phyloP scores from a whole-genome alignment of 2,888 invertebrate genomes.

The Melanophora roralis region DNA sequence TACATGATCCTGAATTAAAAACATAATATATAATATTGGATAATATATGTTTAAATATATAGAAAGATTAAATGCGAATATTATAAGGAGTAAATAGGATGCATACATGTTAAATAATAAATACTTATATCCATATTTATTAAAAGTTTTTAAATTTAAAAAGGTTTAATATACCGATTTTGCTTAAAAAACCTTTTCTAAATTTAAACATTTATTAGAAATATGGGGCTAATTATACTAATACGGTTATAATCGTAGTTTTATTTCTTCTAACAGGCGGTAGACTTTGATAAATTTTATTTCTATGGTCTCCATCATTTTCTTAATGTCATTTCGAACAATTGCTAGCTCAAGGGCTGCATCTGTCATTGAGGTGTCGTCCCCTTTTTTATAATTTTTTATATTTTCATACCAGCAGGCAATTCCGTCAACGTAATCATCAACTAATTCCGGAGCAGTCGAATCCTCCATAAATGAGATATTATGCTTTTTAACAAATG shows the following conservation, averaged over 20 bases:
- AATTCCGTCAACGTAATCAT: slow-evolving; percentile 74
- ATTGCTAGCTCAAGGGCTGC: slow-evolving; percentile 73
- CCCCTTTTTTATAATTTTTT: slow-evolving; percentile 70
- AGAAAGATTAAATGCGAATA: slow-evolving; percentile 32
- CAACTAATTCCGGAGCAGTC: slow-evolving; percentile 73
- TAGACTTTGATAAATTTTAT: slow-evolving; percentile 74
- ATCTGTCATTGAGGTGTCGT: slow-evolving; percentile 66
- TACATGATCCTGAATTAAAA: slow-evolving; percentile 33
- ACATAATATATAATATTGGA: slow-evolving; percentile 2
- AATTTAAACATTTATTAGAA: no score
- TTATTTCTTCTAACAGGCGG: slow-evolving; percentile 74
- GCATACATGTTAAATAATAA: background rate
- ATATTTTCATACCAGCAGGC: slow-evolving; percentile 75
- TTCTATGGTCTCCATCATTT: slow-evolving; percentile 72
- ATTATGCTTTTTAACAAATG: slow-evolving; percentile 73
- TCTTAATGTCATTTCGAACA: slow-evolving; percentile 73
- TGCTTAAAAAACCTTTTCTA: no score
- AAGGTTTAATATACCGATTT: no score
- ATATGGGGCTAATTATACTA: no score
- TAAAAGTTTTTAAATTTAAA: no score
- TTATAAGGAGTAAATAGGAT: slow-evolving; percentile 32
- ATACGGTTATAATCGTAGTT: slow-evolving; percentile 68
- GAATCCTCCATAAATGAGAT: slow-evolving; percentile 73
- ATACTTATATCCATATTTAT: no score
- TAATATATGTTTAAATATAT: slow-evolving; percentile 1